A percentile compares a stretch with the other conserved stretches of the same genome.
These are phyloP conservation scores for Scrobipalpa atriplicella DNA, from an alignment of 2,888 invertebrate species.

Conservation along the genomic window DNA sequence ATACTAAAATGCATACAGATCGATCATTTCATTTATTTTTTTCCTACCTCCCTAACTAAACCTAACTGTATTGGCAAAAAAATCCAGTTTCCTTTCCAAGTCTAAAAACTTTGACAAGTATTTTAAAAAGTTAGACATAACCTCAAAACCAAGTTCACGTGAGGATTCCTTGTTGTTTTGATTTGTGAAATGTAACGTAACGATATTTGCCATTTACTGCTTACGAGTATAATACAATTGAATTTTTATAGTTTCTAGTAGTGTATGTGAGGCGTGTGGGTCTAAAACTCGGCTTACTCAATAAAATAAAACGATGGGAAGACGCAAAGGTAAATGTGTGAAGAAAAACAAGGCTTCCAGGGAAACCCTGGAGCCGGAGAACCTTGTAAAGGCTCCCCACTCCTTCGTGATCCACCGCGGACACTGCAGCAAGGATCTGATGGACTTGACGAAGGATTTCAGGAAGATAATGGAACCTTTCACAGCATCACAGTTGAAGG, in stretches of 20 bases:
- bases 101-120: background rate
- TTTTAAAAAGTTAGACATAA: constrained; percentile 29
- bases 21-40: background rate
- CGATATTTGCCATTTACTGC: background rate
- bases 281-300: background rate
- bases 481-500: constrained; percentile 95
- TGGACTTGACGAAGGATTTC: constrained; percentile 93
- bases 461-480: constrained; percentile 98
- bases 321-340: constrained; percentile 86
- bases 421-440: constrained; percentile 90
- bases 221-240: background rate
- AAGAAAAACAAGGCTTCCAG: constrained; percentile 85
- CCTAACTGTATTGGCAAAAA: background rate
- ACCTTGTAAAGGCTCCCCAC: constrained; percentile 94
- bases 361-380: constrained; percentile 87
- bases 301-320: constrained; percentile 68
- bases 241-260: background rate
- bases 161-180: constrained; percentile 19
- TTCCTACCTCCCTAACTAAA: no score
- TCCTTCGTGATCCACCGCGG: constrained; percentile 98
- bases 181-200: constrained; percentile 7
- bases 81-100: background rate
- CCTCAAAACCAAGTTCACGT: constrained; percentile 31
- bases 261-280: background rate
- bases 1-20: background rate